These are phyloP conservation scores for Morpho helenor DNA, from an alignment of 2,888 invertebrate genomes.

Conservation along the genomic window DNA sequence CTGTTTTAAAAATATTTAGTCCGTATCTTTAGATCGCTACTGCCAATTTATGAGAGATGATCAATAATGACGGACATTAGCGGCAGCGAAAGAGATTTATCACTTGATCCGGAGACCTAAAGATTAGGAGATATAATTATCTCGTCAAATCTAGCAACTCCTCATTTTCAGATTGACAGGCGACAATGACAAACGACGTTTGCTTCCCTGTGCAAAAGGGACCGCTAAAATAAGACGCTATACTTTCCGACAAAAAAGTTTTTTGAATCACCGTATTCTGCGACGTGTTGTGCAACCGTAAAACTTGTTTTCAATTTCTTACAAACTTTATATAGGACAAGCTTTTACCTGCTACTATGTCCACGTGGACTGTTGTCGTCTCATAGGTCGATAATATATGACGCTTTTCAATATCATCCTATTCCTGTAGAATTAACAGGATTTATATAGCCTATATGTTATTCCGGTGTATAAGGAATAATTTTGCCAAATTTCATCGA, in stretches of 20 bases:
- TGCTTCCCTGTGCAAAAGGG: conserved; percentile 32
- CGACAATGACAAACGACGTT: conserved; percentile 55
- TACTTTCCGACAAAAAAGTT: conserved; percentile 27
- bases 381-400: no score
- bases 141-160: conserved; percentile 30
- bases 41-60: conserved; percentile 1
- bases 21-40: background rate
- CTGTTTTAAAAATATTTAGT: no score
- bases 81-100: conserved; percentile 26
- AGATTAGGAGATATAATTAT: conserved; percentile 36
- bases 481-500: no score
- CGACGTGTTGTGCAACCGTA: conserved; percentile 39
- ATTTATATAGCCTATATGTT: no score
- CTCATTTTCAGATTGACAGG: conserved; percentile 30
- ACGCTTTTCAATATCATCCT: no score
- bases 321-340: conserved; percentile 10
- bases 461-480: no score
- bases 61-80: conserved; percentile 21
- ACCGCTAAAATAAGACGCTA: conserved; percentile 18
- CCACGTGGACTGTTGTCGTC: no score
- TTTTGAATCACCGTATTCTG: conserved; percentile 42
- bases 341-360: no score
- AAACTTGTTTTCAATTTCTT: conserved; percentile 48
- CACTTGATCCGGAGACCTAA: conserved; percentile 19
- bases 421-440: no score